Conservation (phyloP, 2,113 vertebrate species). For the Mesocricetus auratus region DNA sequence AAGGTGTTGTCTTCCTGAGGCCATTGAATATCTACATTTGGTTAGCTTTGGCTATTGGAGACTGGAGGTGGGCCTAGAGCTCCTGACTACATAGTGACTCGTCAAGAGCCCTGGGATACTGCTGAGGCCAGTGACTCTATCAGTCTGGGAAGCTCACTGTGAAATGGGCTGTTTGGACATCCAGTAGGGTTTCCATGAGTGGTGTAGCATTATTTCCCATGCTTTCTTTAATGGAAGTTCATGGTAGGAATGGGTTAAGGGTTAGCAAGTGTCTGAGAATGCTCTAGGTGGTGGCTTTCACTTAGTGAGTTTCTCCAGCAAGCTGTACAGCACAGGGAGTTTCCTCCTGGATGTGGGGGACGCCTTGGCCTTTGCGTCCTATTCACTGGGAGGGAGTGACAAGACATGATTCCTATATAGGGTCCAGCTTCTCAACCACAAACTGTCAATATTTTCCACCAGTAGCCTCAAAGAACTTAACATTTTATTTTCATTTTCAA, state of each 20-base stretch:
- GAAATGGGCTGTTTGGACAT: constrained; percentile 10
- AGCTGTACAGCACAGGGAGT: background rate
- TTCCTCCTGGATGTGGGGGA: background rate
- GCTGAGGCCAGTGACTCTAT: background rate
- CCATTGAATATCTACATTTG: background rate
- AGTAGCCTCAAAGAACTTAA: background rate
- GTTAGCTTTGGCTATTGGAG: background rate
- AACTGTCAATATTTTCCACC: background rate
- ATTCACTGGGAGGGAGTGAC: background rate
- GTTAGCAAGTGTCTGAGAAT: background rate
- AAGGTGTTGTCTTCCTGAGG: background rate
- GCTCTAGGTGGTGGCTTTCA: background rate
- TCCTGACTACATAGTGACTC: background rate
- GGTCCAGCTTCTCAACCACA: background rate
- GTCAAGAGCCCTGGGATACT: background rate
- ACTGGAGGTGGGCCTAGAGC: background rate
- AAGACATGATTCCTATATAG: too few species aligned
- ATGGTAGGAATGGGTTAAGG: background rate
- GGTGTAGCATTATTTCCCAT: background rate
- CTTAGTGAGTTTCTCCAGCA: background rate
- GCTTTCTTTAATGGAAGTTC: background rate
- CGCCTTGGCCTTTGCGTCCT: background rate
- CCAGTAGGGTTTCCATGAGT: background rate
- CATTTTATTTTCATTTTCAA: background rate
- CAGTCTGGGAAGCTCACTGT: background rate